Percentiles rank a stretch among this genome's conserved stretches.
Conservation (phyloP, 2,888 invertebrate species). For the Caenorhabditis sinica region DNA sequence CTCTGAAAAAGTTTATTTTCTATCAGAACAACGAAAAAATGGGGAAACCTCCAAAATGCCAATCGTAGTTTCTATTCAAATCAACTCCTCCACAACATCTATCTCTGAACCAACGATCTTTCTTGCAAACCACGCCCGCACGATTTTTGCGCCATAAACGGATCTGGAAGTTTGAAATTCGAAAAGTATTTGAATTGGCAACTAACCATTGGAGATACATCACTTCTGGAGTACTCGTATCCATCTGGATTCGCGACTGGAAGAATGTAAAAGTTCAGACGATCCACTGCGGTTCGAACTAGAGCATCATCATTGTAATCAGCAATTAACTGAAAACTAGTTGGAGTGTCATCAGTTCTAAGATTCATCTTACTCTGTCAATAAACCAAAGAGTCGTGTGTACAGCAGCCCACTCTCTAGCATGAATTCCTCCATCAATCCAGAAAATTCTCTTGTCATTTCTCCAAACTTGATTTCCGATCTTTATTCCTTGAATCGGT, state of each 20-base stretch:
- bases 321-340: conserved; percentile 78
- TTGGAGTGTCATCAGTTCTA: neutral
- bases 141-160: conserved; percentile 83
- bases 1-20: conserved; percentile 42
- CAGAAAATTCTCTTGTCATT: conserved; percentile 79
- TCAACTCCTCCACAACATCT: conserved; percentile 83
- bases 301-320: conserved; percentile 74
- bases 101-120: conserved; percentile 81
- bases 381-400: conserved; percentile 83
- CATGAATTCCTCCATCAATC: conserved; percentile 83
- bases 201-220: conserved; percentile 77
- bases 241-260: conserved; percentile 83
- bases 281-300: conserved; percentile 65
- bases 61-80: conserved; percentile 82
- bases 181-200: neutral
- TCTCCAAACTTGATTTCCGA: conserved; percentile 76
- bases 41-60: conserved; percentile 78
- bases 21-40: no score
- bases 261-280: conserved; percentile 79
- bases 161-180: conserved; percentile 64
- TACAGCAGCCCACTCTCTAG: conserved; percentile 83
- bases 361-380: conserved; percentile 73
- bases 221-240: conserved; percentile 80
- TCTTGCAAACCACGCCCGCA: conserved; percentile 78
- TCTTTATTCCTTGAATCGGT: conserved; percentile 81